Conservation (phyloP, 2,797 vertebrate species). For the Acipenser ruthenus region DNA sequence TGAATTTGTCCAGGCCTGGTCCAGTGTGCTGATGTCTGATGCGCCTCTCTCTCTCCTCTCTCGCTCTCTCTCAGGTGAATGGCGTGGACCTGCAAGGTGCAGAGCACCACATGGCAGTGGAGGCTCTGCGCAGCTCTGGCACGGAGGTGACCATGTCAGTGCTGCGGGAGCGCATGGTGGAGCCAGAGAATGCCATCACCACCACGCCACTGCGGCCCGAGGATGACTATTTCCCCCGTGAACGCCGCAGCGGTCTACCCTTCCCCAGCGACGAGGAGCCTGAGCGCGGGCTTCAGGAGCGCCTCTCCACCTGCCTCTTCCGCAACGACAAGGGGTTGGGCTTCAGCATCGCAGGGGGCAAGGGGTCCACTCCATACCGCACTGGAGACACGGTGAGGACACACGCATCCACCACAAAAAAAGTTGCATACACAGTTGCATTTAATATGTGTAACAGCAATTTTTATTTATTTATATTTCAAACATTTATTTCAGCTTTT, state of each 20-base stretch:
- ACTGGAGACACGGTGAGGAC: slow-evolving; percentile 76
- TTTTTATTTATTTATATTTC: too few species aligned
- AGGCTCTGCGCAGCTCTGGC: slow-evolving; percentile 83
- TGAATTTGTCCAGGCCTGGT: too few species aligned
- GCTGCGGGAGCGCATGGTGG: slow-evolving; percentile 90
- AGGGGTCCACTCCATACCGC: slow-evolving; percentile 85
- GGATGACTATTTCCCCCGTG: slow-evolving; percentile 87
- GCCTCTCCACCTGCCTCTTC: slow-evolving; percentile 72
- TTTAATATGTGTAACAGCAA: too few species aligned
- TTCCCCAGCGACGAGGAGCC: slow-evolving; percentile 28
- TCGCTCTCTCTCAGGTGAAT: slow-evolving; percentile 68
- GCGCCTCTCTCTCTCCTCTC: too few species aligned
- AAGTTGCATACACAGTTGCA: too few species aligned
- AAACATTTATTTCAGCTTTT: too few species aligned
- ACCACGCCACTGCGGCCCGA: slow-evolving; percentile 83
- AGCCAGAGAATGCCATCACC: slow-evolving; percentile 92
- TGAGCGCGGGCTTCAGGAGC: slow-evolving; percentile 30
- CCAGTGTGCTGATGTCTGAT: too few species aligned
- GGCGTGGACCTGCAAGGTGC: slow-evolving; percentile 75
- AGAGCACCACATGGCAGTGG: slow-evolving; percentile 88
- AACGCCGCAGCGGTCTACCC: slow-evolving; percentile 65
- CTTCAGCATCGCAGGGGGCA: slow-evolving; percentile 94
- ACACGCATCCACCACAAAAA: neutral
- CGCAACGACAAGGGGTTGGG: slow-evolving; percentile 91
- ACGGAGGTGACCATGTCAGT: slow-evolving; percentile 77